Percentiles rank a stretch among this genome's conserved stretches.
Evolutionary conservation across 1,140 invertebrate genomes (phyloP).

Genomic region (Hyphantria cunea): DNA sequence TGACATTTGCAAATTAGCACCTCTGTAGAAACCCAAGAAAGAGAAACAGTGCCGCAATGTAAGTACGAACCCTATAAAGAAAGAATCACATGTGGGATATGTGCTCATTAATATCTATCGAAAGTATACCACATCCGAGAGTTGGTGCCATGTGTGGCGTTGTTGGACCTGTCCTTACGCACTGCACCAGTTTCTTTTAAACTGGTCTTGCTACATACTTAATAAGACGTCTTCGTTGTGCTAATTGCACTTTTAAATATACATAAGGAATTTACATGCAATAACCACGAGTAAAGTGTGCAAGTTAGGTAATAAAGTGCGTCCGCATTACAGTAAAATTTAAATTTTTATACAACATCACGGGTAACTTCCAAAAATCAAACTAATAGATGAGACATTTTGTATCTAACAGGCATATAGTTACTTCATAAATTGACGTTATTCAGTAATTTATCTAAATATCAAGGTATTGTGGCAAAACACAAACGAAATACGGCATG

Average conservation of each 20-base stretch:
- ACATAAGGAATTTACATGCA: conserved; percentile 24
- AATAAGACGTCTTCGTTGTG: conserved; percentile 44
- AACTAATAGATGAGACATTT: no score
- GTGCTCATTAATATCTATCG: conserved; percentile 62
- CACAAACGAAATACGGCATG: background rate
- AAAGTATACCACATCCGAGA: conserved; percentile 76
- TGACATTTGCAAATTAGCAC: background rate
- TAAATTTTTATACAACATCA: no score
- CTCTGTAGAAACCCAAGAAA: no score
- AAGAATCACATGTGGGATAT: conserved; percentile 57
- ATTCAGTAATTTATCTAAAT: background rate
- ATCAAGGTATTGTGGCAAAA: no score
- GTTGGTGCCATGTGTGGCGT: conserved; percentile 57
- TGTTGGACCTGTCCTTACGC: conserved; percentile 62
- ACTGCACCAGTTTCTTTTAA: conserved; percentile 57
- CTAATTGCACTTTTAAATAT: conserved; percentile 37
- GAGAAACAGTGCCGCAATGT: no score
- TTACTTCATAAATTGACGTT: no score
- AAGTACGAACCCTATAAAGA: conserved; percentile 42
- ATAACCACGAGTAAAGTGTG: conserved; percentile 16
- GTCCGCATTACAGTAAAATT: no score
- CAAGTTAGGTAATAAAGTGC: no score
- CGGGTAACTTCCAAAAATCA: no score
- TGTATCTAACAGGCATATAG: no score
- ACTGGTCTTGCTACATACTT: conserved; percentile 60